Conservation (phyloP, 2,797 vertebrate genomes). For the Pseudocheirus occidentalis region DNA sequence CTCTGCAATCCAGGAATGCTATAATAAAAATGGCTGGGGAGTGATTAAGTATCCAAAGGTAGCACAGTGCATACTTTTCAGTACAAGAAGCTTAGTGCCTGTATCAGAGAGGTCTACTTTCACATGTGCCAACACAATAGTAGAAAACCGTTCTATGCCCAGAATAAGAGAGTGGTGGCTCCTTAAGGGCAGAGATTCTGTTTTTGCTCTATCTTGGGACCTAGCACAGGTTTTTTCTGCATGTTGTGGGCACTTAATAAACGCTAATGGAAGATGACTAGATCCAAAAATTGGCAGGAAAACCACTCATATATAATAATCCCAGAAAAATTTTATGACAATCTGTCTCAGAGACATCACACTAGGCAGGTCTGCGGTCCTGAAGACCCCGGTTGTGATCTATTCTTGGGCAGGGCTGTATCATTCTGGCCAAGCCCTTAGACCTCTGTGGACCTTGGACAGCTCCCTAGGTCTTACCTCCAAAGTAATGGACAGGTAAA, state of each 20-base stretch:
- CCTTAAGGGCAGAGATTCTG: neutral
- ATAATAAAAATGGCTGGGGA: conserved; percentile 43
- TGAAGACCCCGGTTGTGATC: neutral
- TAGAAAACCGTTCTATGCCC: neutral
- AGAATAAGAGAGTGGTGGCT: neutral
- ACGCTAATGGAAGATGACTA: neutral
- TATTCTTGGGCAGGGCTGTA: neutral
- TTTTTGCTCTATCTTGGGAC: neutral
- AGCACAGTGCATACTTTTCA: neutral
- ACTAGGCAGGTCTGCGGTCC: neutral
- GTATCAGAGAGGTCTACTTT: neutral
- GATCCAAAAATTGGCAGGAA: neutral
- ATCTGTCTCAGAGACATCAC: neutral
- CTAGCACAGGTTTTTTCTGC: neutral
- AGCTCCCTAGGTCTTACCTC: neutral
- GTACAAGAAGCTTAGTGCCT: conserved; percentile 11
- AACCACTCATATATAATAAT: neutral
- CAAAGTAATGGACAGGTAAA: neutral
- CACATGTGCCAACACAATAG: conserved; percentile 11
- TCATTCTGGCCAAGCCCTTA: neutral
- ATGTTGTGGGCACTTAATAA: neutral
- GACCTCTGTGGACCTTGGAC: neutral
- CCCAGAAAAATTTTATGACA: neutral
- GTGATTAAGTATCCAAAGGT: neutral
- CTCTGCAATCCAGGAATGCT: conserved; percentile 36